Percentiles rank a stretch among this genome's conserved stretches.
These are phyloP conservation scores for Zhuqinia jingwanae DNA, from an alignment of 2,888 invertebrate genomes.

Conservation along the genomic window DNA sequence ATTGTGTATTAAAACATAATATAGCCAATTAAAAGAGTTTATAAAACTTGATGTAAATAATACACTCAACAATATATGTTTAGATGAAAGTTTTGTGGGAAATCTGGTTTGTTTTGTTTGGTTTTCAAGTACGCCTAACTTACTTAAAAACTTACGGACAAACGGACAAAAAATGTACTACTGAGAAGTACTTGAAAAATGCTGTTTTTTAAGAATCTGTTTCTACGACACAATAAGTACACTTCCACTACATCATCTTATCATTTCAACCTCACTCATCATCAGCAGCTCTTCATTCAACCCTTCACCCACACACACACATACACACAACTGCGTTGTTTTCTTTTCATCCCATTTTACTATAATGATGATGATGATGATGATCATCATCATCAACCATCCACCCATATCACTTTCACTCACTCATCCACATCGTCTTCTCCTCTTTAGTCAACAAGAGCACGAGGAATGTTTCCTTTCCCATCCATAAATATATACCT, in stretches of 20 bases:
- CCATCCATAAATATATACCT: neutral
- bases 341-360: neutral
- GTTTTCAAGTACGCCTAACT: no score
- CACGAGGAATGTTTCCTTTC: neutral
- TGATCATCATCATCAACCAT: neutral
- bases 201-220: no score
- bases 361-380: neutral
- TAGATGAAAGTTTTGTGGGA: no score
- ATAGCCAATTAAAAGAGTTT: no score
- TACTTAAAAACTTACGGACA: no score
- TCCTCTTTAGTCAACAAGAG: constrained; percentile 8
- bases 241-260: neutral
- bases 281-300: neutral
- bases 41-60: no score
- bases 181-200: no score
- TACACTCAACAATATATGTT: no score
- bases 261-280: neutral
- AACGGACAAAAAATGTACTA: no score
- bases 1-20: no score
- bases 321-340: constrained; percentile 3
- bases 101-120: no score
- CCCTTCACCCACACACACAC: neutral
- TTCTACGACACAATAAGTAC: no score
- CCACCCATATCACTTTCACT: constrained; percentile 30
- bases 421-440: neutral